Evolutionary conservation across 2,888 invertebrate species (phyloP), one percentile per base, ranked within the genome.

Genomic region (Esperia sulphurella): DNA sequence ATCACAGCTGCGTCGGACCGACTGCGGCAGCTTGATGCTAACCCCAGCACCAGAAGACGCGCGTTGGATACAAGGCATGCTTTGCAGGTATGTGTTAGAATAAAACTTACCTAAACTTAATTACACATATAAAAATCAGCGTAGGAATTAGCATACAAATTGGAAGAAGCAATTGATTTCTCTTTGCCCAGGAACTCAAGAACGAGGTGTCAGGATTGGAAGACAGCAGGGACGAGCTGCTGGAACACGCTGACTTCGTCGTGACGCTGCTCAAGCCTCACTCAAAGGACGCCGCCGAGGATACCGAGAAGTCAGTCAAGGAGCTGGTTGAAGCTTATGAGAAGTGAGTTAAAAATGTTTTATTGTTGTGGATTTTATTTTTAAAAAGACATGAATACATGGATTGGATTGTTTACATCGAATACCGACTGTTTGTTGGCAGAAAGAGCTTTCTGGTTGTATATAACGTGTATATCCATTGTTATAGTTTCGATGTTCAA

Each of bases 21-120:
- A 52, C 91, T 92, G 62, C 92, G 95, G 60, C 95, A 95, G 80
- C 90, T 96, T 58, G 96, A 97, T 76, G 92, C 92, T 49, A 92
- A 91, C 53, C 94, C 96, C 44, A 91, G 93, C 64, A 96, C 94
- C 43, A 93, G 93, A 70, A 92, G 94, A 58, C 94, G 95, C 68
- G 92, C 96, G 54, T 83, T 92, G 53, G 94, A 95, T 67, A 94
- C 93, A 55, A 92, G 93, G 68, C 92, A 92, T 79, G 91, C 92
- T 54, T 80, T 95, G 59, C 92, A 94, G 91, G 95, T 95, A 67
- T 56, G 60, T 49, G 10, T 21, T 5, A 21, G 21, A 21, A 21
- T 21, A 21, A n/a, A n/a, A 21, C 21, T 5, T 21, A 21, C 21
- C 21, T 21, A n/a, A n/a, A n/a, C 21, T 2, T 21, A 21, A 21